These are phyloP conservation scores for Tetranychus urticae DNA, from an alignment of 1,140 invertebrate species.

Conservation along the genomic window DNA sequence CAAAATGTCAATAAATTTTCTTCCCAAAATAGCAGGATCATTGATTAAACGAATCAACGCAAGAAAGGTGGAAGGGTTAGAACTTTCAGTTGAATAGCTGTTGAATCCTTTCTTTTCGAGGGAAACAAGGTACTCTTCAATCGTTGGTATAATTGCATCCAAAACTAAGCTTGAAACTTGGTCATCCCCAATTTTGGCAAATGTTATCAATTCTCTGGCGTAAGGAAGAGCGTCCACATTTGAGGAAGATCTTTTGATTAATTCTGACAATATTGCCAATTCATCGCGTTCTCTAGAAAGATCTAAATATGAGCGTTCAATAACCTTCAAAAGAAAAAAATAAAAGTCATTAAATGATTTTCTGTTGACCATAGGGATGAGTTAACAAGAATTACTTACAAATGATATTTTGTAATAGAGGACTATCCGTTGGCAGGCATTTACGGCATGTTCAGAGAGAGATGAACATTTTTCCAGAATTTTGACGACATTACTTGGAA, in stretches of 20 bases:
- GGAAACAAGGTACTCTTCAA: neutral
- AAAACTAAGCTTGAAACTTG: neutral
- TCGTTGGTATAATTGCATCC: neutral
- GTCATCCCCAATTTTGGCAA: neutral
- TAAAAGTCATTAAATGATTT: neutral
- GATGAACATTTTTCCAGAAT: neutral
- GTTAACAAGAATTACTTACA: neutral
- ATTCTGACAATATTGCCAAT: neutral
- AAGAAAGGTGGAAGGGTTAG: neutral
- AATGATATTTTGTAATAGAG: slow-evolving; percentile 8
- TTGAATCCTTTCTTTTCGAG: neutral
- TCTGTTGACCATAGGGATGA: neutral
- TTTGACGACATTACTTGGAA: neutral
- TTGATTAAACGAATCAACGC: neutral
- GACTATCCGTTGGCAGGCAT: slow-evolving; percentile 1
- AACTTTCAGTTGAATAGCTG: neutral
- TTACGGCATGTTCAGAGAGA: neutral
- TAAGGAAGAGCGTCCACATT: neutral
- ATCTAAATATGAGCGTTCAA: neutral
- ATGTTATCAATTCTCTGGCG: slow-evolving; percentile 2
- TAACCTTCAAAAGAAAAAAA: neutral
- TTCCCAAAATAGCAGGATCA: slow-evolving; percentile 1
- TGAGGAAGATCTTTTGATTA: neutral
- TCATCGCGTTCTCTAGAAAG: neutral
- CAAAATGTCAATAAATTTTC: neutral